Evolutionary conservation across 2,113 vertebrate species (phyloP), one percentile per base, ranked within the genome.

Genomic region (Phoxinus phoxinus): DNA sequence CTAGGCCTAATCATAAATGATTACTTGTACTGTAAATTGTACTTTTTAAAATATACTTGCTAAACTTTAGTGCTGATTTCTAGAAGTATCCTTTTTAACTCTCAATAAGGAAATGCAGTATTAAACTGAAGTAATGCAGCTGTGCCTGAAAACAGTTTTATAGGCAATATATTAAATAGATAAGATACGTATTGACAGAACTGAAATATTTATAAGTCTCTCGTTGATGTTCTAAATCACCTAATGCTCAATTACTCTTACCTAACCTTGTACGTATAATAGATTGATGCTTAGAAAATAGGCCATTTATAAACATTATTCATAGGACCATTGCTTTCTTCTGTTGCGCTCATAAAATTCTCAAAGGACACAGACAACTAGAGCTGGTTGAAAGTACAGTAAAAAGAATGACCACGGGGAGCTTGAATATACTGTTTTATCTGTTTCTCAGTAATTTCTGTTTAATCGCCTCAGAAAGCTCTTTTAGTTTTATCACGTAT

Each of bases 301-400:
- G 44, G 61, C 4, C 11, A 72, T 78, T 74, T 84, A 46, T 19
- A 74, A 85, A 58, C 83, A 81, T 87, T 81, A 85, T 87, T 84
- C 83, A 84, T 41, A 25, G 35, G 27, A 61, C 48, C 35, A 6
- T 79, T 63, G 35, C n/a, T 76, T 77, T 69, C 27, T 86, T 82
- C 51, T 41, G 61, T 81, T 65, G n/a, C 32, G 71, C 81, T 87
- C 76, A 58, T 61, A 37, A 83, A 83, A 83, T 79, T 58, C 71
- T 85, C 77, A 63, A 63, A 75, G 81, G 84, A 81, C 81, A 83
- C 59, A 71, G 35, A 71, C 21, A 69, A 25, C 75, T 37, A 44
- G 21, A 21, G 41, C 25, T 35, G 69, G 78, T 65, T 84, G 81
- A 73, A 41, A 61, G 35, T 59, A 58, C 74, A 30, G 74, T 84